A percentile compares a stretch with the other conserved stretches of the same genome.
Conservation (phyloP, 2,888 invertebrate genomes). For the Sylvicola cinctus region DNA sequence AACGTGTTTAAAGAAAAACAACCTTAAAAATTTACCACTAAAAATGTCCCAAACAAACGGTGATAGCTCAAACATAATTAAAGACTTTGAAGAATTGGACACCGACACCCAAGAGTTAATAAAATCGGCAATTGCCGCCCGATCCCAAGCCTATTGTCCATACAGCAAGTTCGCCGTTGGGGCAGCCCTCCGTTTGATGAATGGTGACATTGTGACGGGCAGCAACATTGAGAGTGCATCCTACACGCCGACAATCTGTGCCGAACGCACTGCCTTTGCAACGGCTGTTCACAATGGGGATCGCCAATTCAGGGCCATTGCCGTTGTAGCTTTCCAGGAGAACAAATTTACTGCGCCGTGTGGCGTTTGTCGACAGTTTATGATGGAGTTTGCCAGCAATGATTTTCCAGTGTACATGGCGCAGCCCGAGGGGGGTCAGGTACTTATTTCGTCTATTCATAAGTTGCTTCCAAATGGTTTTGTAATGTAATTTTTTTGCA, state of each 20-base stretch:
- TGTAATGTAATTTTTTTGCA: no score
- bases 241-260: constrained; percentile 62
- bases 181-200: constrained; percentile 52
- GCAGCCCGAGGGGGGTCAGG: constrained; percentile 41
- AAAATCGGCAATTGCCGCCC: constrained; percentile 35
- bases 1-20: no score
- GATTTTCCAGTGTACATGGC: constrained; percentile 54
- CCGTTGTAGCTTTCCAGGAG: constrained; percentile 47
- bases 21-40: no score
- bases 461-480: constrained; percentile 34
- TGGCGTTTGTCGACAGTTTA: constrained; percentile 70
- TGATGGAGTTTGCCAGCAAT: constrained; percentile 47
- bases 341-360: constrained; percentile 57
- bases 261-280: constrained; percentile 67
- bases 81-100: no score
- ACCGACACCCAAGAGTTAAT: constrained; percentile 35
- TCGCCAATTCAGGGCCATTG: constrained; percentile 44
- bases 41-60: no score
- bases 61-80: no score
- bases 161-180: constrained; percentile 84
- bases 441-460: constrained; percentile 39
- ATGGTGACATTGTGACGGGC: constrained; percentile 48
- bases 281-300: constrained; percentile 75
- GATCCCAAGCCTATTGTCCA: constrained; percentile 53
- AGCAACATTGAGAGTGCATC: constrained; percentile 88